phyloP scores from a whole-genome alignment of 2,888 invertebrate genomes.

The Lithosia quadra region DNA sequence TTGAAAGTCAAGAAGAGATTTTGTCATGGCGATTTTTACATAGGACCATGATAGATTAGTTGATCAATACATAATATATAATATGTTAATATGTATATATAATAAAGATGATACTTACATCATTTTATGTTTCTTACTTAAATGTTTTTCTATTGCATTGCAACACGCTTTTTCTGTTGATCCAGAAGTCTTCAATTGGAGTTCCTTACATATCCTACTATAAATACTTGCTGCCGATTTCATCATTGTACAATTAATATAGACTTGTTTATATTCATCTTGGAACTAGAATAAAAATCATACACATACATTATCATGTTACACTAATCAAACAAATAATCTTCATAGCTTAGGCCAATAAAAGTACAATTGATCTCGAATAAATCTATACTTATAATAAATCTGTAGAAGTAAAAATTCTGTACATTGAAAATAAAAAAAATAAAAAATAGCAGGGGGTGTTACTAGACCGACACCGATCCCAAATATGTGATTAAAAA shows the following conservation, averaged over 20 bases:
- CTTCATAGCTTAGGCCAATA: neutral
- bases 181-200: conserved; percentile 86
- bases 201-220: conserved; percentile 91
- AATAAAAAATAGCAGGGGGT: no score
- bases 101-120: conserved; percentile 83
- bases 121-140: conserved; percentile 90
- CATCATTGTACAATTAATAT: conserved; percentile 96
- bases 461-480: no score
- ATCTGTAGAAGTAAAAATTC: no score
- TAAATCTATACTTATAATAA: no score
- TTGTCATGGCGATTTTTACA: neutral
- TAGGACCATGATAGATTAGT: no score
- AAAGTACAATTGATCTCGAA: neutral
- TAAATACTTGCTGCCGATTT: conserved; percentile 94
- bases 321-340: neutral
- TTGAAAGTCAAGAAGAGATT: neutral
- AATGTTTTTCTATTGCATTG: conserved; percentile 89
- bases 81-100: neutral
- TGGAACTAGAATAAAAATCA: conserved; percentile 74
- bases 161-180: conserved; percentile 90
- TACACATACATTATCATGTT: neutral
- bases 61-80: no score
- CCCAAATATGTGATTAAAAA: no score
- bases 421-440: no score
- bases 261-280: conserved; percentile 88